Percentiles rank a stretch among this genome's conserved stretches.
Conservation (phyloP, 1,140 invertebrate species). For the Macrobrachium rosenbergii region DNA sequence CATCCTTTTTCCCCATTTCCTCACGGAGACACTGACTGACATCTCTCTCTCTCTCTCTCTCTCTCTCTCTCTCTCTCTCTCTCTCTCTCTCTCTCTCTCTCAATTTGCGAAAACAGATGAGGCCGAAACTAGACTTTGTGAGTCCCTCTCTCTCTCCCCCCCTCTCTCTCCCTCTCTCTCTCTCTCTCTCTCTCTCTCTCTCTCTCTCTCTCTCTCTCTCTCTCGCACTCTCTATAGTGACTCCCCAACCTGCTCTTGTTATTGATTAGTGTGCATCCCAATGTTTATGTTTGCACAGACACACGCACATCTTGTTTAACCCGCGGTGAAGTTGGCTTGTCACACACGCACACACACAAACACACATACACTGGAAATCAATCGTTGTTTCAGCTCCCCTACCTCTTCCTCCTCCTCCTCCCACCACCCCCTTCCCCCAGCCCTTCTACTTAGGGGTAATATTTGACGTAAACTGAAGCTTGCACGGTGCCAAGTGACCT, state of each 20-base stretch:
- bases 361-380: no score
- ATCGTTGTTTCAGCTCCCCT: no score
- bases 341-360: no score
- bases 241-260: neutral
- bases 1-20: no score
- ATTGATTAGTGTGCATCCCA: neutral
- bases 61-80: conserved; percentile 5
- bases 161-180: neutral
- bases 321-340: no score
- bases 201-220: neutral
- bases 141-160: neutral
- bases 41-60: neutral
- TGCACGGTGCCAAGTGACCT: no score
- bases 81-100: conserved; percentile 17
- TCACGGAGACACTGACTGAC: neutral
- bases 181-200: neutral
- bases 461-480: no score
- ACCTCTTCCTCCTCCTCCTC: no score
- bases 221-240: neutral
- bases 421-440: no score
- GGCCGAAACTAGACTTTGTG: neutral
- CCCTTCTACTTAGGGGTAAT: no score
- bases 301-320: no score
- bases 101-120: neutral
- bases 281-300: neutral